These are phyloP conservation scores for Nomada ferruginata DNA, from an alignment of 2,888 invertebrate species.

Conservation along the genomic window DNA sequence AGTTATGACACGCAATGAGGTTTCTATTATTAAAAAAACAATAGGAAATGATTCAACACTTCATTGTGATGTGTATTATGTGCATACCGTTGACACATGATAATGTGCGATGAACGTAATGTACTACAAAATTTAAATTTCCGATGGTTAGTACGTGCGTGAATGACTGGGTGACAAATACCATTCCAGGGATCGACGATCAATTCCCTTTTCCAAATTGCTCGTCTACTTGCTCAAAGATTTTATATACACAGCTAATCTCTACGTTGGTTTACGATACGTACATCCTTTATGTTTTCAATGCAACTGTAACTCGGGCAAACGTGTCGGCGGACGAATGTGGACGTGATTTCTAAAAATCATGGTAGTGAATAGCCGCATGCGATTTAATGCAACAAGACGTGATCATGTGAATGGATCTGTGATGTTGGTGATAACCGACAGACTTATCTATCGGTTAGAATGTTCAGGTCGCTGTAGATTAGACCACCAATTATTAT, in stretches of 20 bases:
- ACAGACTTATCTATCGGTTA: neutral
- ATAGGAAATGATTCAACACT: neutral
- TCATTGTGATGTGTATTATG: neutral
- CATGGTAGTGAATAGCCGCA: constrained; percentile 40
- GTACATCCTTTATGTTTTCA: neutral
- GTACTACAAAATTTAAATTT: constrained; percentile 45
- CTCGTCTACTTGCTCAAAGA: constrained; percentile 27
- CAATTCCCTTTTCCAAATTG: constrained; percentile 15
- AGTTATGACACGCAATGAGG: neutral
- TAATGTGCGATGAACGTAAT: constrained; percentile 1
- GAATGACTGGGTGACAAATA: constrained; percentile 41
- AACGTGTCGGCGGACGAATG: constrained; percentile 18
- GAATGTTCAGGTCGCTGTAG: constrained; percentile 35
- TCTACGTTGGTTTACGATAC: constrained; percentile 25
- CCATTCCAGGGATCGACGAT: constrained; percentile 38
- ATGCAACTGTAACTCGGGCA: neutral
- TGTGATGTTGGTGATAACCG: constrained; percentile 16
- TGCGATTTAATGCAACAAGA: constrained; percentile 35
- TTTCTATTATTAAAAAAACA: neutral
- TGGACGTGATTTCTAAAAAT: constrained; percentile 29
- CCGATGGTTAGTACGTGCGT: constrained; percentile 66
- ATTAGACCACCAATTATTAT: constrained; percentile 3
- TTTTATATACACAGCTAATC: constrained; percentile 20
- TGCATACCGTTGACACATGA: constrained; percentile 29
- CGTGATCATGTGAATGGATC: constrained; percentile 16